A percentile compares a stretch with the other conserved stretches of the same genome.
These are phyloP conservation scores for Pseudomugil tenellus DNA, from an alignment of 2,797 vertebrate species.

Conservation along the genomic window DNA sequence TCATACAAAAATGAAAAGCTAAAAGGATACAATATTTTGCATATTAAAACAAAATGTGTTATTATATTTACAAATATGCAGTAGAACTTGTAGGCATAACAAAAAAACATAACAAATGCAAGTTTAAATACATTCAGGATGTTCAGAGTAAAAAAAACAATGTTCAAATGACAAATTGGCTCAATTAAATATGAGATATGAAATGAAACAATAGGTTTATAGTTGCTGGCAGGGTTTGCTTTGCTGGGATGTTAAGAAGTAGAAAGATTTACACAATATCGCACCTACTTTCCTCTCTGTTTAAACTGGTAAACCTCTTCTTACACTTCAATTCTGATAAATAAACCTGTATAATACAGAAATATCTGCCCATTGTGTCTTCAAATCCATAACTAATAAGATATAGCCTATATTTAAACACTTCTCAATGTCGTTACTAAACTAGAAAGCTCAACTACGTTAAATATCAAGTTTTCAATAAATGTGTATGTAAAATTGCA, in stretches of 20 bases:
- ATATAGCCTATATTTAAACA: background rate
- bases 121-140: too few species aligned
- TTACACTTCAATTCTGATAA: background rate
- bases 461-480: too few species aligned
- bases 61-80: background rate
- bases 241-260: too few species aligned
- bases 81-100: background rate
- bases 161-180: background rate
- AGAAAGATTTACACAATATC: too few species aligned
- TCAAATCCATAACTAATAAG: background rate
- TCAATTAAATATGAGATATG: too few species aligned
- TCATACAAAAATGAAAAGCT: background rate
- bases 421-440: too few species aligned
- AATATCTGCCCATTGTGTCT: background rate
- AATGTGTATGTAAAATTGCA: background rate
- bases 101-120: too few species aligned
- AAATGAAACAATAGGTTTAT: too few species aligned
- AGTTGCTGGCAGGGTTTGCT: too few species aligned
- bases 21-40: background rate
- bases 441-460: background rate
- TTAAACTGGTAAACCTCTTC: background rate
- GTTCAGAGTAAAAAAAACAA: background rate
- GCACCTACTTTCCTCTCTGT: too few species aligned
- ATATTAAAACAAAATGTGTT: background rate
- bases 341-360: background rate